Percentiles rank a stretch among this genome's conserved stretches.
These are phyloP conservation scores for Perca flavescens DNA, from an alignment of 2,113 vertebrate species.

Conservation along the genomic window DNA sequence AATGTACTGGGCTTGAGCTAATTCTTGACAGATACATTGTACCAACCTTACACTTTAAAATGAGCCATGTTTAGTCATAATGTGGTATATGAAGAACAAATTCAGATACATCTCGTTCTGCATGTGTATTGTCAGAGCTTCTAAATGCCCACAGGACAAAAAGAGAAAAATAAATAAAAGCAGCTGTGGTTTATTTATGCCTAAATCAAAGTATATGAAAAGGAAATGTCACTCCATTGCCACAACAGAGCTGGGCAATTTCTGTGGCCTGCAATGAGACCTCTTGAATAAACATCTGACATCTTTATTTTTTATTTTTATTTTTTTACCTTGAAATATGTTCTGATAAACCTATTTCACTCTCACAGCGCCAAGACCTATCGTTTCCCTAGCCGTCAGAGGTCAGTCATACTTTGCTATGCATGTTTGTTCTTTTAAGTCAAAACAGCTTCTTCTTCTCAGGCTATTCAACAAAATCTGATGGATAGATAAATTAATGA, in stretches of 20 bases:
- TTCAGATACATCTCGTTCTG: neutral
- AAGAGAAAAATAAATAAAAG: neutral
- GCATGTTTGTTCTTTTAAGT: constrained; percentile 4
- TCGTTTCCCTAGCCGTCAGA: neutral
- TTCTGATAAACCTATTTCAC: neutral
- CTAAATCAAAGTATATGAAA: neutral
- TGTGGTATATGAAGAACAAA: neutral
- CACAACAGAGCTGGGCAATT: neutral
- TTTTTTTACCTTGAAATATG: constrained; percentile 8
- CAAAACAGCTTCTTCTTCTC: neutral
- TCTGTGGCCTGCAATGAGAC: neutral
- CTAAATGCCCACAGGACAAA: neutral
- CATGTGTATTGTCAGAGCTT: neutral
- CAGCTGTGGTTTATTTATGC: neutral
- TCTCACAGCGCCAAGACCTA: neutral
- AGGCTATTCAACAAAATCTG: neutral
- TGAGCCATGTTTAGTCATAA: neutral
- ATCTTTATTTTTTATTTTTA: constrained; percentile 9
- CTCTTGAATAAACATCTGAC: constrained; percentile 17
- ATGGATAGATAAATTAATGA: constrained; percentile 13
- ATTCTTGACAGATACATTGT: neutral
- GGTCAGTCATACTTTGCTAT: constrained; percentile 3
- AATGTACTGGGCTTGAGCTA: neutral
- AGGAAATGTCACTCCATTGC: constrained; percentile 5
- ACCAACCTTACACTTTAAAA: neutral